Conservation (phyloP, 2,113 vertebrate species). For the Cettia cetti region DNA sequence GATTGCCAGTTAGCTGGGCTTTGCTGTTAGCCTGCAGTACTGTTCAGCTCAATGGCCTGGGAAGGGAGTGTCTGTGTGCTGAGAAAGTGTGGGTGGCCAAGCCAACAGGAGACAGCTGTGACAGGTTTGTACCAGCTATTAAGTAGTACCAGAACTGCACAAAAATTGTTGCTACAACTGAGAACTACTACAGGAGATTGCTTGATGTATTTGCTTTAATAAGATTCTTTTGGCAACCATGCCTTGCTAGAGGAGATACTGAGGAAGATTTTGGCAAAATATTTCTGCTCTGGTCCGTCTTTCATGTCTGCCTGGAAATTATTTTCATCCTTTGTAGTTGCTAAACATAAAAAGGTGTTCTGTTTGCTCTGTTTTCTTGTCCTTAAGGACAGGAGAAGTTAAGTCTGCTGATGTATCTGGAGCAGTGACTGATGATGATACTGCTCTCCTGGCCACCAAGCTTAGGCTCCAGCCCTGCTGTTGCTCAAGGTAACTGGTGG, state of each 20-base stretch:
- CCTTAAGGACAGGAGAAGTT: neutral
- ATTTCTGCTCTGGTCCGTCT: neutral
- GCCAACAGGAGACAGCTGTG: neutral
- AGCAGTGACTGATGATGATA: neutral
- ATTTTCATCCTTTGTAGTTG: neutral
- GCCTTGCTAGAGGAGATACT: neutral
- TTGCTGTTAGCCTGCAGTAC: neutral
- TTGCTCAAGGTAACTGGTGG: neutral
- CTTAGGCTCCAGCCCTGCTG: neutral
- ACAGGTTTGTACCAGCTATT: neutral
- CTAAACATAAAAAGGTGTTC: neutral
- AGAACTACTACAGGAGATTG: neutral
- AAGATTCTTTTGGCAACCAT: neutral
- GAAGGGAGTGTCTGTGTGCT: neutral
- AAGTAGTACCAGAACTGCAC: neutral
- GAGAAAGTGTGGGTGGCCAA: neutral
- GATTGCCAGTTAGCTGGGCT: neutral
- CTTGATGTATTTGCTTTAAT: neutral
- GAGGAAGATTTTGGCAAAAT: neutral
- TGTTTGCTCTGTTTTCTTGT: neutral
- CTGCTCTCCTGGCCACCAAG: neutral
- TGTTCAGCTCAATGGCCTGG: neutral
- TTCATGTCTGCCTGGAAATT: neutral
- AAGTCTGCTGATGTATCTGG: neutral
- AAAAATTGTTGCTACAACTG: neutral